Base-by-base conservation (phyloP, 2,113 vertebrate genomes). In the Chrysochloris asiatica region DNA sequence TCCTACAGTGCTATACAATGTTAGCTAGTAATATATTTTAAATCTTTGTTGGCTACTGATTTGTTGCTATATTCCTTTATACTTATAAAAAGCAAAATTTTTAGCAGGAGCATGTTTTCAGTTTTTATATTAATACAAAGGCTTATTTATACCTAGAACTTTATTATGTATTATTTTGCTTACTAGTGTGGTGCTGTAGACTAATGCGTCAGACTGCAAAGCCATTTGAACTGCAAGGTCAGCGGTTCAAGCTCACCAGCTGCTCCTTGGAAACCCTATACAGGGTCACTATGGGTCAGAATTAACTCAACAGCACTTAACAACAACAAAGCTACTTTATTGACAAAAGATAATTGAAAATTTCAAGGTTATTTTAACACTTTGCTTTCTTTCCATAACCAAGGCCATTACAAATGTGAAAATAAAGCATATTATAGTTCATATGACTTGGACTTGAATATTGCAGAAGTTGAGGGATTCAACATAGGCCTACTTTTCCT, bases 331-430 rank as follows among this genome's bases (percentile, higher is more conserved):
- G n/a, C n/a, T n/a, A 69, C 1, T 38, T 7, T 28, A 59, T 73
- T 86, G 28, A 21, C 47, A 22, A 90, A 82, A 80, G 47, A 71
- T 43, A 77, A 81, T 8, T 38, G 50, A 89, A 77, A 86, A 86
- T 43, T 65, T 91, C 59, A 85, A 84, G 54, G 56, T 73, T 47
- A 85, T 30, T 13, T 87, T 69, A 89, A 71, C 17, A 52, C 61
- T 82, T 38, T 8, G 4, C 21, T 93, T 89, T 24, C 36, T 79
- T 78, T 91, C 75, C 83, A 12, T 17, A 72, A 3, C 13, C 84
- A 30, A 73, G 78, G 11, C 54, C 17, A 61, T 11, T 78, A 8
- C 17, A 81, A 61, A 75, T 88, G 14, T 52, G 13, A 89, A 93
- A 77, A 4, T 82, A 78, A 92, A 45, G 41, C 85, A 75, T 61